Conservation (phyloP, 2,113 vertebrate species). For the Apaloderma vittatum region DNA sequence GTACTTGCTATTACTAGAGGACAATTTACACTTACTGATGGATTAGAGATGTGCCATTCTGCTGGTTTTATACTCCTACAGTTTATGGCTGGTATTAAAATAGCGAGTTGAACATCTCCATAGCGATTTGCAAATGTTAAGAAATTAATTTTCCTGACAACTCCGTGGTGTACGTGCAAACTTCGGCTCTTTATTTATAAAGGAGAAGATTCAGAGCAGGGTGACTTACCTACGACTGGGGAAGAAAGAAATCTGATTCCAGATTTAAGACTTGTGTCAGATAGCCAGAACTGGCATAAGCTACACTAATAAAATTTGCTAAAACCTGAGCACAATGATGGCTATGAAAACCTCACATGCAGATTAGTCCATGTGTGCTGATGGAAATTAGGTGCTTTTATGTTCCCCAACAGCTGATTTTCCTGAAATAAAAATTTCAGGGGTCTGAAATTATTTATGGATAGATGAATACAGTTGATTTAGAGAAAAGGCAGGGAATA, state of each 20-base stretch:
- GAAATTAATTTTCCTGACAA: slow-evolving; percentile 41
- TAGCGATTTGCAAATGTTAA: slow-evolving; percentile 50
- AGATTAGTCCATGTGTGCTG: neutral
- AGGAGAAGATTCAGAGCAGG: neutral
- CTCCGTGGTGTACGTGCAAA: neutral
- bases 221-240: neutral
- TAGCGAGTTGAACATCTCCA: slow-evolving; percentile 12
- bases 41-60: neutral
- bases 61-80: neutral
- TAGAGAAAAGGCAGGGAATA: neutral
- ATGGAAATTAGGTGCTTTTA: neutral
- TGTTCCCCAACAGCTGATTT: neutral
- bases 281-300: neutral
- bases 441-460: neutral
- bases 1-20: neutral
- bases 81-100: slow-evolving; percentile 22
- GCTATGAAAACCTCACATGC: neutral
- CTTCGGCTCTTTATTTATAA: neutral
- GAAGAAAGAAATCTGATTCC: neutral
- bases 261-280: neutral
- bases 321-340: neutral
- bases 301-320: neutral
- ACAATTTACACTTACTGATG: neutral
- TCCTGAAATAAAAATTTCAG: neutral
- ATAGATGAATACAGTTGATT: neutral